phyloP scores from a whole-genome alignment of 2,113 vertebrate genomes.

The Vireo altiloquus region DNA sequence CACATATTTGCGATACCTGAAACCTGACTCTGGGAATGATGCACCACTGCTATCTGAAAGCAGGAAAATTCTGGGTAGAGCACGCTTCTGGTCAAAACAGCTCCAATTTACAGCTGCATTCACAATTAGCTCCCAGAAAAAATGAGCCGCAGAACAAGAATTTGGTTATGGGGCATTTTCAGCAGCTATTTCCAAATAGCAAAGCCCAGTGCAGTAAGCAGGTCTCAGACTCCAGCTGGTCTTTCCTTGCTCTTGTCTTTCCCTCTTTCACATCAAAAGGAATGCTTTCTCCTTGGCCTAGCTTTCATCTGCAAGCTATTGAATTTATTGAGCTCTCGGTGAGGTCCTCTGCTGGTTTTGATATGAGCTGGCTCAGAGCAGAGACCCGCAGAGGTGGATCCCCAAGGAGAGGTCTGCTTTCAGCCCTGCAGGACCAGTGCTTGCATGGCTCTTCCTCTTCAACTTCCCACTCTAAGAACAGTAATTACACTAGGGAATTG shows the following conservation, averaged over 20 bases:
- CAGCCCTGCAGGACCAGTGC: not conserved
- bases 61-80: not conserved
- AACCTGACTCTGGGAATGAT: slow-evolving; percentile 1
- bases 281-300: not conserved
- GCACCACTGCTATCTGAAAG: not conserved
- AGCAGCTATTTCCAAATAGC: not conserved
- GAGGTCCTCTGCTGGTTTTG: not conserved
- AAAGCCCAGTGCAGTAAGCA: not conserved
- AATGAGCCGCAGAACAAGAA: not conserved
- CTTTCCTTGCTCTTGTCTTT: not conserved
- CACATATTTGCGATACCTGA: slow-evolving; percentile 24
- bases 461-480: not conserved
- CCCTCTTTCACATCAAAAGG: not conserved
- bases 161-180: not conserved
- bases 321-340: not conserved
- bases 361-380: not conserved
- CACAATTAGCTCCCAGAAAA: not conserved
- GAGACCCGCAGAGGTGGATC: rapidly evolving
- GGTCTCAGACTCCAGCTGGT: not conserved
- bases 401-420: not conserved
- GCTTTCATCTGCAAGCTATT: not conserved
- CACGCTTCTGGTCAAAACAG: not conserved
- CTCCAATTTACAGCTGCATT: not conserved
- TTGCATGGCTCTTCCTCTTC: not conserved
- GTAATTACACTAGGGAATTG: not conserved